Conservation (phyloP, 2,888 invertebrate species). For the Abscondita cerata region DNA sequence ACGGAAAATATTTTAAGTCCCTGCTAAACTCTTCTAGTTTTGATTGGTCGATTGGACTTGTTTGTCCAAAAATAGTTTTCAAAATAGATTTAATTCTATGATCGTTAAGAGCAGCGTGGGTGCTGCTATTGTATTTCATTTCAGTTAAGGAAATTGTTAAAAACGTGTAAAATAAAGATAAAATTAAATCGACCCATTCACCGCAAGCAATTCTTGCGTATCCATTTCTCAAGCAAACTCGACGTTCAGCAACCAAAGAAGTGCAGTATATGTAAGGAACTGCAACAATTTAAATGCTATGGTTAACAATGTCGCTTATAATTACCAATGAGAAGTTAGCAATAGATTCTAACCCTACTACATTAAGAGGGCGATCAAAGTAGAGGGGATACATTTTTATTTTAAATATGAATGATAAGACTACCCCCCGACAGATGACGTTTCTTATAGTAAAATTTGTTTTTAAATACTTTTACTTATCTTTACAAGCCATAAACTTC, state of each 20-base stretch:
- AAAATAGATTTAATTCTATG: conserved; percentile 51
- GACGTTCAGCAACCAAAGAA: conserved; percentile 61
- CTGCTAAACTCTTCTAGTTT: conserved; percentile 57
- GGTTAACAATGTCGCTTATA: too few species aligned
- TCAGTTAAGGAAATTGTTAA: conserved; percentile 53
- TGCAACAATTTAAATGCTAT: conserved; percentile 38
- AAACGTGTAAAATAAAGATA: conserved; percentile 60
- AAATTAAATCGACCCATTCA: conserved; percentile 63
- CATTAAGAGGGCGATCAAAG: too few species aligned
- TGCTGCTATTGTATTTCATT: conserved; percentile 49
- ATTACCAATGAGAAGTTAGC: too few species aligned
- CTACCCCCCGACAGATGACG: too few species aligned
- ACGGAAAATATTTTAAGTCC: conserved; percentile 62
- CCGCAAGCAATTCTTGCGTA: conserved; percentile 63
- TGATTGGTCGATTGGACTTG: conserved; percentile 15
- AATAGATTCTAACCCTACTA: too few species aligned
- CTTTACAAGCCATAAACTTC: too few species aligned
- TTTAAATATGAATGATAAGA: too few species aligned
- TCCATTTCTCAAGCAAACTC: conserved; percentile 63
- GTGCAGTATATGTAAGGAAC: conserved; percentile 66
- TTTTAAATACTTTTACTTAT: too few species aligned
- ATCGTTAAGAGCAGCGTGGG: conserved; percentile 54
- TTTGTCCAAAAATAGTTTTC: conserved; percentile 45
- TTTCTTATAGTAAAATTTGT: too few species aligned
- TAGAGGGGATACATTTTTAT: too few species aligned